Evolutionary conservation across 1,140 invertebrate species (phyloP).

Genomic region (Drosophila hydei): DNA sequence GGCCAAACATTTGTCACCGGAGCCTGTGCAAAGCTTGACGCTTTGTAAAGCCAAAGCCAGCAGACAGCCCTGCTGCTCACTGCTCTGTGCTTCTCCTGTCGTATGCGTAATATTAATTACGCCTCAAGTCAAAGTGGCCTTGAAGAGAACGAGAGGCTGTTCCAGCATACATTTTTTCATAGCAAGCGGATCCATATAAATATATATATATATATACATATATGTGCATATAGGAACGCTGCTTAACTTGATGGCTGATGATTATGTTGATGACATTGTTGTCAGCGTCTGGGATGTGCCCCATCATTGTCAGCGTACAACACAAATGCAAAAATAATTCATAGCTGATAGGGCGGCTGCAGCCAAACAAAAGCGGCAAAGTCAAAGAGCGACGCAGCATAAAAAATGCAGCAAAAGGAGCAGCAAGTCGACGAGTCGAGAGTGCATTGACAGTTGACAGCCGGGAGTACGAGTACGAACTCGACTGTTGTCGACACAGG

Average conservation of each 20-base stretch:
- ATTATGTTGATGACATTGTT: constrained; percentile 76
- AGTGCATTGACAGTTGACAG: constrained; percentile 80
- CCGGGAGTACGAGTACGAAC: neutral
- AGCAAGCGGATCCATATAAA: neutral
- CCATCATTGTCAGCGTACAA: constrained; percentile 49
- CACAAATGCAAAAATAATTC: constrained; percentile 53
- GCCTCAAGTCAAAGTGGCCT: constrained; percentile 5
- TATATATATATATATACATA: neutral
- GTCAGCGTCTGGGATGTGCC: constrained; percentile 23
- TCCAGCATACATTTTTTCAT: constrained; percentile 26
- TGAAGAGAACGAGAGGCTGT: neutral
- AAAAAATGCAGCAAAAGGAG: constrained; percentile 73
- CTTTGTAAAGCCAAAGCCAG: neutral
- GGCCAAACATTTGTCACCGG: constrained; percentile 66
- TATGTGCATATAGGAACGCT: constrained; percentile 24
- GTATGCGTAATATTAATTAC: constrained; percentile 52
- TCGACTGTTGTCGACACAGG: neutral
- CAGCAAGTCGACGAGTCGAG: constrained; percentile 52
- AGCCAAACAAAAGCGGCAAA: constrained; percentile 65
- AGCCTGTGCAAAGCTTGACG: constrained; percentile 26
- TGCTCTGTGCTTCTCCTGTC: constrained; percentile 1
- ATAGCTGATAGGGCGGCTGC: constrained; percentile 57
- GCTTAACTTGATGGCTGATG: constrained; percentile 53
- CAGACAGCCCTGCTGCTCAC: constrained; percentile 1
- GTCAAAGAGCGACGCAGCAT: constrained; percentile 77